phyloP scores from a whole-genome alignment of 2,797 vertebrate species.

The Gadopsis marmoratus region DNA sequence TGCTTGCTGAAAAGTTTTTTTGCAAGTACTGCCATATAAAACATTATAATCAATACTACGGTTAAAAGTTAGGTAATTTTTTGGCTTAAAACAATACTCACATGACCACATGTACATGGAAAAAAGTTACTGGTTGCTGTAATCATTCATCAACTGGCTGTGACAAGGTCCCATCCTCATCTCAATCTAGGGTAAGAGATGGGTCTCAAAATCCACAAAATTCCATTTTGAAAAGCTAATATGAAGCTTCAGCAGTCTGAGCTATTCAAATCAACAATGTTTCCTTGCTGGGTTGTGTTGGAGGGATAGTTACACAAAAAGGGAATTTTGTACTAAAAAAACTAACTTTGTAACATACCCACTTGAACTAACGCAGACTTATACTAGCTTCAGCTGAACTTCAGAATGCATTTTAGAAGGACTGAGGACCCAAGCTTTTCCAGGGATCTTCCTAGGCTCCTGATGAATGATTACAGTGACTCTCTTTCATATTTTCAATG shows the following conservation, averaged over 20 bases:
- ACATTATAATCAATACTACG: neutral
- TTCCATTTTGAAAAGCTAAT: slow-evolving; percentile 2
- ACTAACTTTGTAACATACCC: neutral
- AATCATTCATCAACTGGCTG: neutral
- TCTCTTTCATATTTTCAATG: neutral
- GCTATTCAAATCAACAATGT: neutral
- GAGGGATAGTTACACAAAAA: neutral
- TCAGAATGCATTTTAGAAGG: neutral
- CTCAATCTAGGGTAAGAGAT: neutral
- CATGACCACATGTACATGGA: neutral
- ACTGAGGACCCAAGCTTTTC: neutral
- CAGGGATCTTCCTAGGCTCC: neutral
- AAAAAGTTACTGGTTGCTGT: neutral
- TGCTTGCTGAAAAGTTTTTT: neutral
- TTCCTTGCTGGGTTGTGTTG: neutral
- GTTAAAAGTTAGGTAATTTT: neutral
- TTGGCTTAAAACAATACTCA: slow-evolving; percentile 5
- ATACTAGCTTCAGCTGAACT: neutral
- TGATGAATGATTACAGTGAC: slow-evolving; percentile 8
- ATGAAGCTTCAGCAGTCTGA: neutral
- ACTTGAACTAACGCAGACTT: neutral
- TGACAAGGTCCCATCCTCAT: neutral
- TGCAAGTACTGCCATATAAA: neutral
- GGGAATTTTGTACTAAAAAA: neutral
- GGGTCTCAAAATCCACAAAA: neutral